Conservation (phyloP, 2,888 invertebrate genomes). For the Eupeodes luniger region DNA sequence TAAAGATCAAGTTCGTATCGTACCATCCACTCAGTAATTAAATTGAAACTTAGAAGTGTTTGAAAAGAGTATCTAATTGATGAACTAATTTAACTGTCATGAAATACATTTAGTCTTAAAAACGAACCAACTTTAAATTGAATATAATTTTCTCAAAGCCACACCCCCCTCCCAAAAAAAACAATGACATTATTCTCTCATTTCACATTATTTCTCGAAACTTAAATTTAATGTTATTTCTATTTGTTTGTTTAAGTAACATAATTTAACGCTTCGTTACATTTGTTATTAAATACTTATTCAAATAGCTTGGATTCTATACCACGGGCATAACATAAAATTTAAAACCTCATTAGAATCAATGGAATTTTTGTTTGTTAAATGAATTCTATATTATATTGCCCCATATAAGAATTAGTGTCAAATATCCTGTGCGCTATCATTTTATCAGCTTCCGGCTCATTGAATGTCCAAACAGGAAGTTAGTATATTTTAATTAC, state of each 20-base stretch:
- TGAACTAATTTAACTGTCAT: too few relatives aligned
- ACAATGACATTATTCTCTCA: too few relatives aligned
- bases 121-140: too few relatives aligned
- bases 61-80: too few relatives aligned
- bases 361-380: neutral
- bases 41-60: too few relatives aligned
- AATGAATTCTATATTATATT: neutral
- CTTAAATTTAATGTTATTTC: too few relatives aligned
- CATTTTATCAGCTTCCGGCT: constrained; percentile 12
- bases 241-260: neutral
- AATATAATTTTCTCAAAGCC: too few relatives aligned
- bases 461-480: constrained; percentile 50
- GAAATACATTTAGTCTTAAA: too few relatives aligned
- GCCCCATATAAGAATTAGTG: constrained; percentile 18
- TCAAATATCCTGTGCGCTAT: constrained; percentile 15
- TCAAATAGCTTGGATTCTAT: constrained; percentile 1
- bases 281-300: neutral
- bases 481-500: constrained; percentile 68
- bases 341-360: constrained; percentile 7
- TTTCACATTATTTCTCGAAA: too few relatives aligned
- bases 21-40: too few relatives aligned
- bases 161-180: too few relatives aligned
- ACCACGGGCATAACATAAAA: neutral
- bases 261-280: constrained; percentile 16
- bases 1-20: too few relatives aligned